These are phyloP conservation scores for Pachycephala philippinensis DNA, from an alignment of 2,113 vertebrate genomes.

Conservation along the genomic window DNA sequence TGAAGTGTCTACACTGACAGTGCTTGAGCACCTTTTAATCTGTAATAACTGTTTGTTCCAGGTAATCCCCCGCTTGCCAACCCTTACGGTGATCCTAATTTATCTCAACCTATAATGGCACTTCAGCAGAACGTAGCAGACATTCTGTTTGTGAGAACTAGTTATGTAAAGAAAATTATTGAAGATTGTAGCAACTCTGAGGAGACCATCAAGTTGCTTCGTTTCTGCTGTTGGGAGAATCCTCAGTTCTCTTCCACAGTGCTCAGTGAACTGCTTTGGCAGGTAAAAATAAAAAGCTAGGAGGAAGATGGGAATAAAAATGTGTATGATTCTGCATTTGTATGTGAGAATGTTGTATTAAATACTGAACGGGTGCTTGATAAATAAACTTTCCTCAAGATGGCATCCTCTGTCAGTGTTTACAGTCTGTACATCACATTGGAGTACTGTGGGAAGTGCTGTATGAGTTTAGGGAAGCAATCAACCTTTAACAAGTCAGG, in stretches of 20 bases:
- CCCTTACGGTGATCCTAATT: conserved; percentile 94
- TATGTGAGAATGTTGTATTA: not conserved
- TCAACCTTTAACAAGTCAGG: not conserved
- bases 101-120: conserved; percentile 94
- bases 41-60: conserved; percentile 66
- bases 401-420: not conserved
- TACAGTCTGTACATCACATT: not conserved
- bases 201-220: conserved; percentile 96
- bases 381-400: not conserved
- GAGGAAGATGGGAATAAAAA: not conserved
- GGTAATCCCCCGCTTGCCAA: conserved; percentile 96
- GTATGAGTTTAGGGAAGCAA: not conserved
- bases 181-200: conserved; percentile 99
- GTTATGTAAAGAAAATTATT: conserved; percentile 99
- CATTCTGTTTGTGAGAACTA: conserved; percentile 97
- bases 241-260: conserved; percentile 99
- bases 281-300: conserved; percentile 78
- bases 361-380: not conserved
- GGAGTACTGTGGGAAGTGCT: not conserved
- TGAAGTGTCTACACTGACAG: not conserved
- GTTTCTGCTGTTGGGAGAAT: conserved; percentile 99
- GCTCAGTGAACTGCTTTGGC: conserved; percentile 98
- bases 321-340: not conserved
- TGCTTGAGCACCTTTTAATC: conserved; percentile 31
- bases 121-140: conserved; percentile 97